Conservation (phyloP, 1,140 invertebrate genomes). For the Lineus longissimus region DNA sequence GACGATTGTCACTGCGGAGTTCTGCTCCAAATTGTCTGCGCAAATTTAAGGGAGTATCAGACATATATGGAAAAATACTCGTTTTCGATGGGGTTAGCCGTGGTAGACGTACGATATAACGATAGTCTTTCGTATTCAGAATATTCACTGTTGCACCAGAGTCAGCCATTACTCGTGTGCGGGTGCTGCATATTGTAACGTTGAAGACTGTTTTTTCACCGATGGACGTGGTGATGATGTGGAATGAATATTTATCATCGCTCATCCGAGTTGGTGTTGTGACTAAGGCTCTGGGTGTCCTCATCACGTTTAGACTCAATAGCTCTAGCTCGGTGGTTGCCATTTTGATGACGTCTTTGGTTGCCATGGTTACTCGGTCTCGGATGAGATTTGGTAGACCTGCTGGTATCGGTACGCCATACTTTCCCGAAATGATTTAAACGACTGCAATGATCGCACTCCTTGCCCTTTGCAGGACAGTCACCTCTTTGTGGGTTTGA, state of each 20-base stretch:
- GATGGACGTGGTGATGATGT: neutral
- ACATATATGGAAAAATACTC: conserved; percentile 15
- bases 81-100: neutral
- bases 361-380: neutral
- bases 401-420: neutral
- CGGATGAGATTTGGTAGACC: conserved; percentile 9
- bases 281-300: neutral
- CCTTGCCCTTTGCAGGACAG: neutral
- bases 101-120: neutral
- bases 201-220: neutral
- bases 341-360: too few species aligned
- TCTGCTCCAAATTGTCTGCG: conserved; percentile 10
- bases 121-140: neutral
- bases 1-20: neutral
- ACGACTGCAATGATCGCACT: neutral
- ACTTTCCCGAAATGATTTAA: conserved; percentile 2
- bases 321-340: too few species aligned
- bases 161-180: conserved; percentile 6
- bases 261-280: neutral
- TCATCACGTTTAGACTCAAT: too few species aligned
- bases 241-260: conserved; percentile 5
- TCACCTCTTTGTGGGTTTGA: neutral
- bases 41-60: conserved; percentile 12
- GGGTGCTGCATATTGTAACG: neutral
- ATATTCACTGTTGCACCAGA: conserved; percentile 16